Base-by-base conservation (phyloP, 2,797 vertebrate genomes). In the Rallus crepitans region DNA sequence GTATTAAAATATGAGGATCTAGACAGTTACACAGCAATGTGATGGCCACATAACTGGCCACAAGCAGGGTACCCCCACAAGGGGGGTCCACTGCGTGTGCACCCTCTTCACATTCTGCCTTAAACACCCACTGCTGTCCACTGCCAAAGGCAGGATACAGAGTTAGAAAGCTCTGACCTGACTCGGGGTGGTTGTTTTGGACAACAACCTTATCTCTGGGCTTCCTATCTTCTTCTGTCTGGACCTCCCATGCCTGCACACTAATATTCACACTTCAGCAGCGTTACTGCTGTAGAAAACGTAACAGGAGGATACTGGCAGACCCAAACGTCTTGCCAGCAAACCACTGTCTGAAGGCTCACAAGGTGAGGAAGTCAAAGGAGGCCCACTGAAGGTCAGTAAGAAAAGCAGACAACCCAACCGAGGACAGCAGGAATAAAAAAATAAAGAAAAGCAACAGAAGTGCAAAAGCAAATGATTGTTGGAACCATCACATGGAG, bases 1-100 rank as follows among this genome's bases (percentile, higher is more conserved):
- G 42, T 11, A 25, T 47, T 61, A 90, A 94, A 90, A 81, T 4
- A 45, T 0, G 4, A 90, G n/a, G 25, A 53, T 48, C 56, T 30
- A 47, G n/a, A 69, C 1, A 4, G 16, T 42, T 15, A 0, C 48
- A 68, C 37, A 75, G 55, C 33, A 86, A 25, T 35, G 70, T 57
- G 8, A 9, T 31, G 15, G 68, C n/a, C 60, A 47, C 12, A 1
- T 12, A 47, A 90, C 47, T 55, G 76, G 37, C 10, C 37, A 52
- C 3, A 39, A 17, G 11, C 39, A 59, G 15, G 27, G 7, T 12
- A 66, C 4, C 3, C 3, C 5, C 7, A 52, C 48, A 39, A 24
- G 9, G 16, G 27, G 66, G 15, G 17, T 66, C 27, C 11, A 9
- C 47, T n/a, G 19, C 12, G 8, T 11, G 35, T 0, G 0, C 6